Percentiles rank a stretch among this genome's conserved stretches.
These are phyloP conservation scores for Schizopygopsis malacanthus DNA, from an alignment of 2,797 vertebrate genomes.

Conservation along the genomic window DNA sequence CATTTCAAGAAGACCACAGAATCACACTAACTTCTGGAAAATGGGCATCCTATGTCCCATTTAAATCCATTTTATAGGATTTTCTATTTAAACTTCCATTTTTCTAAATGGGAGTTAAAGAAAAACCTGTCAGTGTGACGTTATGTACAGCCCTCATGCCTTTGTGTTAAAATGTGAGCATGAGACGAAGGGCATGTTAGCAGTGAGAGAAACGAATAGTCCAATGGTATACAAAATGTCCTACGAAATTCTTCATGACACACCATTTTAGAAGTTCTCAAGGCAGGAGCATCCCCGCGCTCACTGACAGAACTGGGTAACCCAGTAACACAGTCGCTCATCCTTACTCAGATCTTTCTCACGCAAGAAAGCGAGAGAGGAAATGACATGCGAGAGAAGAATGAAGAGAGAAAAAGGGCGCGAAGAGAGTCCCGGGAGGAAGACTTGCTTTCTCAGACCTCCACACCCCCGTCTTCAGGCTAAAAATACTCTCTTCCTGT, in stretches of 20 bases:
- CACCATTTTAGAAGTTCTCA: constrained; percentile 47
- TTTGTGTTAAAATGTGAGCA: background rate
- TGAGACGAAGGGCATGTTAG: background rate
- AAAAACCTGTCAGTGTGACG: background rate
- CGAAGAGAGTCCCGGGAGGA: constrained; percentile 44
- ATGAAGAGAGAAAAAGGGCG: constrained; percentile 19
- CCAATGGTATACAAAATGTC: constrained; percentile 19
- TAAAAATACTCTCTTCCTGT: constrained; percentile 71
- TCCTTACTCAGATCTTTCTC: constrained; percentile 44
- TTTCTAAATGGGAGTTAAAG: background rate
- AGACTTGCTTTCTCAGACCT: constrained; percentile 62
- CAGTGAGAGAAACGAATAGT: background rate
- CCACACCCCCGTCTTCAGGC: constrained; percentile 59
- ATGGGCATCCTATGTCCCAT: background rate
- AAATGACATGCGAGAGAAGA: background rate
- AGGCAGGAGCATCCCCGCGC: background rate
- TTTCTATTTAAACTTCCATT: too few species aligned
- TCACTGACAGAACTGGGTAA: constrained; percentile 62
- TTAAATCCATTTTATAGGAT: background rate
- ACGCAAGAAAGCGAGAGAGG: constrained; percentile 26
- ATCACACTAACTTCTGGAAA: too few species aligned
- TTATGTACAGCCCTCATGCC: background rate
- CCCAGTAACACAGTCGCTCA: constrained; percentile 61
- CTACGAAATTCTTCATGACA: constrained; percentile 41
- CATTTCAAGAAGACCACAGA: background rate